Percentiles rank a stretch among this genome's conserved stretches.
Evolutionary conservation across 1,140 invertebrate genomes (phyloP).

Genomic region (Drosophila suzukii): DNA sequence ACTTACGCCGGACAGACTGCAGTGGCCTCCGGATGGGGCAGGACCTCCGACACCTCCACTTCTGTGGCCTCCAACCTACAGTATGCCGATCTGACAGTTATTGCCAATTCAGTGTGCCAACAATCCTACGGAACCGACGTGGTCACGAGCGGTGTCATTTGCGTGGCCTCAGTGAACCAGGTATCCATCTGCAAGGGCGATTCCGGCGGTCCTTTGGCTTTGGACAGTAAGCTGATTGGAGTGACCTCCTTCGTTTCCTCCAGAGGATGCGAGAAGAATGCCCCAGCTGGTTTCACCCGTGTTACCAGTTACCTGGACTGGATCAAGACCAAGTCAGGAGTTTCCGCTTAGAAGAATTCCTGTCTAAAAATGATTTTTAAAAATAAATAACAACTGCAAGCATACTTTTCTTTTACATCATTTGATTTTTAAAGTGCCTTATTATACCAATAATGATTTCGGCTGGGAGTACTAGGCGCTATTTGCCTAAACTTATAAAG

Average conservation of each 20-base stretch:
- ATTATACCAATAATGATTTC: too few relatives aligned
- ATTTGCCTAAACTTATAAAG: too few relatives aligned
- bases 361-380: too few relatives aligned
- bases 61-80: conserved; percentile 23
- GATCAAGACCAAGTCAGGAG: conserved; percentile 76
- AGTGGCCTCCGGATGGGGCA: conserved; percentile 47
- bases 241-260: conserved; percentile 80
- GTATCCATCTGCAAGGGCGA: conserved; percentile 43
- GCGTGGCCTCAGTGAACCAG: conserved; percentile 33
- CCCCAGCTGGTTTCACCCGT: conserved; percentile 85
- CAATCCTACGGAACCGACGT: conserved; percentile 10
- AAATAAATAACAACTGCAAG: too few relatives aligned
- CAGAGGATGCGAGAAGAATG: conserved; percentile 32
- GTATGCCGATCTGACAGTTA: conserved; percentile 18
- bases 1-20: conserved; percentile 34
- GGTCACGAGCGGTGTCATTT: conserved; percentile 31
- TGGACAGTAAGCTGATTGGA: conserved; percentile 64
- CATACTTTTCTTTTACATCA: too few relatives aligned
- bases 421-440: too few relatives aligned
- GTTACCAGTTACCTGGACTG: conserved; percentile 85
- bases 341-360: conserved; percentile 9
- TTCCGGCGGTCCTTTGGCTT: conserved; percentile 45
- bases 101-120: conserved; percentile 22
- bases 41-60: conserved; percentile 20
- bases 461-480: too few relatives aligned